These are phyloP conservation scores for Neomorphus geoffroyi DNA, from an alignment of 2,797 vertebrate species.

Conservation along the genomic window DNA sequence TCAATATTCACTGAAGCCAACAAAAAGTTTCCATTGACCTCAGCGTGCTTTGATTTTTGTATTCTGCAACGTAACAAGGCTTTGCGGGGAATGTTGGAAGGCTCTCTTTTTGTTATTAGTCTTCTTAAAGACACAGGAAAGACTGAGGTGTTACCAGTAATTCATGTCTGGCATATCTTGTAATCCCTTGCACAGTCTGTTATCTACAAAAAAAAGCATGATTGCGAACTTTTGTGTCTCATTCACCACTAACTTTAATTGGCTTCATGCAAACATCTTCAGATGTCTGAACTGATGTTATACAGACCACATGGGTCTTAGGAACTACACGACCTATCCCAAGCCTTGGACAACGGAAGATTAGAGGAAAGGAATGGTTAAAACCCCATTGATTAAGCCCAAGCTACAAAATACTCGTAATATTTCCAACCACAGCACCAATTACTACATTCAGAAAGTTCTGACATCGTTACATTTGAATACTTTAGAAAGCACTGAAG, in stretches of 20 bases:
- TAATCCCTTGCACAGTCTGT: not conserved
- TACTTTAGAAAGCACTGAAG: not conserved
- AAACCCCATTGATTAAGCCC: not conserved
- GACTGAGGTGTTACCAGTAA: not conserved
- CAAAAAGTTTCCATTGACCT: not conserved
- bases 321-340: not conserved
- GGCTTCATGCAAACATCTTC: not conserved
- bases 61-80: conserved; percentile 38
- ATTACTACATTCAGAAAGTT: not conserved
- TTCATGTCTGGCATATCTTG: not conserved
- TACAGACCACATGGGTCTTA: not conserved
- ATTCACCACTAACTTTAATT: not conserved
- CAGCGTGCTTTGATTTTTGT: not conserved
- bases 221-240: not conserved
- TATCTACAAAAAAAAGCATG: not conserved
- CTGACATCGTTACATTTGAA: not conserved
- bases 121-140: not conserved
- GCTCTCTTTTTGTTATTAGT: not conserved
- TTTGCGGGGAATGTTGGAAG: not conserved
- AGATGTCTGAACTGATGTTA: not conserved
- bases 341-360: not conserved
- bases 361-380: not conserved
- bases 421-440: not conserved
- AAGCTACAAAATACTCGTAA: not conserved
- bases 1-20: not conserved